A percentile compares a stretch with the other conserved stretches of the same genome.
Evolutionary conservation across 1,140 invertebrate species (phyloP).

Genomic region (Phortica variegata): DNA sequence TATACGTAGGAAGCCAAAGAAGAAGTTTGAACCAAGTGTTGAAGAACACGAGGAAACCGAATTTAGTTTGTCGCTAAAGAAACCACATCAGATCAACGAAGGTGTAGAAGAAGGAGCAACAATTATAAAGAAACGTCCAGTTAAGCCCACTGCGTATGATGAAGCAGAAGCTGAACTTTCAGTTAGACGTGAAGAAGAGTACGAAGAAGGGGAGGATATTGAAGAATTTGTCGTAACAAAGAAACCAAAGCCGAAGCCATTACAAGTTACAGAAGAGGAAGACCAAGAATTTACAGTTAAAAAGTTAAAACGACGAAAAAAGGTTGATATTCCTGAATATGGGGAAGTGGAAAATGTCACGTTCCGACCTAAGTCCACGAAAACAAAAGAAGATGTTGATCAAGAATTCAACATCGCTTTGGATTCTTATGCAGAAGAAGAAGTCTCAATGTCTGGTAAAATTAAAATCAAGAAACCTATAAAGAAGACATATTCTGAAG

Average conservation of each 20-base stretch:
- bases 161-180: conserved; percentile 46
- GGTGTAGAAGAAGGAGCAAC: conserved; percentile 56
- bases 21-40: conserved; percentile 34
- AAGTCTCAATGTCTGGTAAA: conserved; percentile 80
- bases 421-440: conserved; percentile 81
- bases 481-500: conserved; percentile 73
- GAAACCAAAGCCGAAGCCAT: conserved; percentile 39
- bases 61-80: conserved; percentile 55
- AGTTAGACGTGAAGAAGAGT: conserved; percentile 56
- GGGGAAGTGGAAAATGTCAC: conserved; percentile 73
- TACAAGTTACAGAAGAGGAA: conserved; percentile 67
- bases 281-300: conserved; percentile 73
- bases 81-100: conserved; percentile 46
- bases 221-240: conserved; percentile 52
- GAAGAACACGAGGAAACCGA: conserved; percentile 49
- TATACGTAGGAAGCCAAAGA: conserved; percentile 48
- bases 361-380: conserved; percentile 69
- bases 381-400: conserved; percentile 79
- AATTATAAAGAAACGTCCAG: conserved; percentile 51
- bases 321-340: conserved; percentile 67
- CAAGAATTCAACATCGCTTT: conserved; percentile 83
- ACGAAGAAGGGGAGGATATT: conserved; percentile 56
- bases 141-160: conserved; percentile 35
- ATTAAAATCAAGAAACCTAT: conserved; percentile 71
- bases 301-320: conserved; percentile 66